Evolutionary conservation across 2,888 invertebrate genomes (phyloP).

Genomic region (Ophonus ardosiacus): DNA sequence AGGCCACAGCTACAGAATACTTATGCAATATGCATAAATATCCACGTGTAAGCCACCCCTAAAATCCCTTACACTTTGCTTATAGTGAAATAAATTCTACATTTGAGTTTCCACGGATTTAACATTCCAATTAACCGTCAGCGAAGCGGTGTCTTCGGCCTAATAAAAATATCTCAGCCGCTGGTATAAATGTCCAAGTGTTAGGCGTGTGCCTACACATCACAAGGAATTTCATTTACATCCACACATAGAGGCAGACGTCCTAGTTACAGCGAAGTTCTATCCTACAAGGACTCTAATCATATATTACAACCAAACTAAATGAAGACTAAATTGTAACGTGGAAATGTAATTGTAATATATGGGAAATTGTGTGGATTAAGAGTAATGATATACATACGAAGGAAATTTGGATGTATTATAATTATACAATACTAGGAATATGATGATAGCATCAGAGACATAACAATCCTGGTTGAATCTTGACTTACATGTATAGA

Average conservation of each 20-base stretch:
- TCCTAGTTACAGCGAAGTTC: neutral
- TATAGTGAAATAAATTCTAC: conserved; percentile 15
- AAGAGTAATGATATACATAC: neutral
- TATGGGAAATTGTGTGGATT: neutral
- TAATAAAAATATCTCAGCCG: conserved; percentile 42
- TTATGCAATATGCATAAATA: conserved; percentile 16
- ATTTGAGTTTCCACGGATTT: conserved; percentile 25
- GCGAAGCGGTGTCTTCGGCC: neutral
- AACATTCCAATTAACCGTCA: conserved; percentile 43
- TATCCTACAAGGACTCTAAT: neutral
- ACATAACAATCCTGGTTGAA: too few relatives aligned
- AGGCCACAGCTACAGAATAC: neutral
- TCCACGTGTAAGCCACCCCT: neutral
- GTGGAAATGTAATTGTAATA: neutral
- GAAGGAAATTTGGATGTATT: neutral
- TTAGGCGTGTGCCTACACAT: neutral
- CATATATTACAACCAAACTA: neutral
- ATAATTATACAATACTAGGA: neutral
- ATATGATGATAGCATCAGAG: too few relatives aligned
- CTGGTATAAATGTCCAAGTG: neutral
- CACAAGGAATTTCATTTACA: conserved; percentile 42
- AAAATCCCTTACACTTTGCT: conserved; percentile 15
- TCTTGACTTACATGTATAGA: too few relatives aligned
- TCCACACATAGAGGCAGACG: neutral
- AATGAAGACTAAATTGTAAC: neutral